These are phyloP conservation scores for Cricetomys ansorgei DNA, from an alignment of 2,113 vertebrate genomes.

Conservation along the genomic window DNA sequence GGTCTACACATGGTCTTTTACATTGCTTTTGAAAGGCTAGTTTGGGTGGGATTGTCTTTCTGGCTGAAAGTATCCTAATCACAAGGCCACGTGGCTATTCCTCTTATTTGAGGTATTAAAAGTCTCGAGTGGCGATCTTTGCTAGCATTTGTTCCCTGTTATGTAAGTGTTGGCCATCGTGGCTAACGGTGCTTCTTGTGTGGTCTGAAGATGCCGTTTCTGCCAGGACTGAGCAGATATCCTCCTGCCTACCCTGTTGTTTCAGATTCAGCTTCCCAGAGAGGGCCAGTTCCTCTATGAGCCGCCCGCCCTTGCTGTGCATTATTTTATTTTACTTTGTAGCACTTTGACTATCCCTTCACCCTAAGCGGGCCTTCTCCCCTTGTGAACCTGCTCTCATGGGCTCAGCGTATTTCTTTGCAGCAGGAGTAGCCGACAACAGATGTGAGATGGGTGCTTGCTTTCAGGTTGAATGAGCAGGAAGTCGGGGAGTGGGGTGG, in stretches of 20 bases:
- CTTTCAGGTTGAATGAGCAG: not conserved
- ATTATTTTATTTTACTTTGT: not conserved
- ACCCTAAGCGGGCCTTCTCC: not conserved
- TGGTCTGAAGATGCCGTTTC: not conserved
- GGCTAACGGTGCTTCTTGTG: not conserved
- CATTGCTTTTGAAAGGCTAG: not conserved
- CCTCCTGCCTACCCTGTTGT: not conserved
- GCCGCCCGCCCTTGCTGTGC: not conserved
- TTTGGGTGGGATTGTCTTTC: not conserved
- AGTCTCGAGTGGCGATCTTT: not conserved
- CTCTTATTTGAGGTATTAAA: not conserved
- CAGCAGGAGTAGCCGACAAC: not conserved
- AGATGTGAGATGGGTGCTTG: not conserved
- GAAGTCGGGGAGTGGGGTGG: too few species aligned
- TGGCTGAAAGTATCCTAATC: not conserved
- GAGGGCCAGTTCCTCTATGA: not conserved
- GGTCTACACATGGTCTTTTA: not conserved
- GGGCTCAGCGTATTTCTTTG: not conserved
- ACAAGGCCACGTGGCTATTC: not conserved
- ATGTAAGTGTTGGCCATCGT: not conserved
- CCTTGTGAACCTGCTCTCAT: not conserved
- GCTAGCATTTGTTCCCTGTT: not conserved
- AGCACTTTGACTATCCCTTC: not conserved
- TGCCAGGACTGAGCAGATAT: not conserved
- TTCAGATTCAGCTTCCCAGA: not conserved